These are phyloP conservation scores for Triops longicaudatus DNA, from an alignment of 1,140 invertebrate species.

Conservation along the genomic window DNA sequence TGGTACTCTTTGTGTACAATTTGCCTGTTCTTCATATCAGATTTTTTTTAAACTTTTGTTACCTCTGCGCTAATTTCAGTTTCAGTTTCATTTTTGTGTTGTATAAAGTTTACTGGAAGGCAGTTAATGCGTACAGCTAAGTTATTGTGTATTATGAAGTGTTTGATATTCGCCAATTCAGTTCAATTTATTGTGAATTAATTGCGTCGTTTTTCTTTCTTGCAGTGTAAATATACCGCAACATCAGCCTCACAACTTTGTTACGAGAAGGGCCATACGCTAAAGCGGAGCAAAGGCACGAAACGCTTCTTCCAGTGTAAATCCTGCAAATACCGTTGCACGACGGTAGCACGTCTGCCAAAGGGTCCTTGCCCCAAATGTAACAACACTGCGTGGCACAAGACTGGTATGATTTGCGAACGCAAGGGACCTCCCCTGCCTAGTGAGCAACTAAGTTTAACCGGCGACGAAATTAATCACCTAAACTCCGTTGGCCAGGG, in stretches of 20 bases:
- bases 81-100: too few species aligned
- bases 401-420: constrained; percentile 54
- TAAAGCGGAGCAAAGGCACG: constrained; percentile 59
- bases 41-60: too few species aligned
- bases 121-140: too few species aligned
- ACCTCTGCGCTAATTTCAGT: too few species aligned
- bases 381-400: constrained; percentile 59
- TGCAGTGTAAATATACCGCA: constrained; percentile 74
- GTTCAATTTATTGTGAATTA: too few species aligned
- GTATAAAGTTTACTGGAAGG: too few species aligned
- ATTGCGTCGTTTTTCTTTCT: constrained; percentile 31
- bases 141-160: too few species aligned
- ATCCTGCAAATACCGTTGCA: constrained; percentile 72
- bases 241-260: constrained; percentile 75
- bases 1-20: too few species aligned
- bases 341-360: constrained; percentile 66
- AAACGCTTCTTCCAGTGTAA: constrained; percentile 87
- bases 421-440: constrained; percentile 20
- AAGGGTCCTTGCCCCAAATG: constrained; percentile 67
- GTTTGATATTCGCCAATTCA: too few species aligned
- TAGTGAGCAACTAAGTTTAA: constrained; percentile 19
- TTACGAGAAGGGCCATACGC: constrained; percentile 65
- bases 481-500: background rate
- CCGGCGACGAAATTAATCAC: constrained; percentile 28
- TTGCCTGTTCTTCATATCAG: too few species aligned